These are phyloP conservation scores for Rallus limicola DNA, from an alignment of 2,113 vertebrate species.

Conservation along the genomic window DNA sequence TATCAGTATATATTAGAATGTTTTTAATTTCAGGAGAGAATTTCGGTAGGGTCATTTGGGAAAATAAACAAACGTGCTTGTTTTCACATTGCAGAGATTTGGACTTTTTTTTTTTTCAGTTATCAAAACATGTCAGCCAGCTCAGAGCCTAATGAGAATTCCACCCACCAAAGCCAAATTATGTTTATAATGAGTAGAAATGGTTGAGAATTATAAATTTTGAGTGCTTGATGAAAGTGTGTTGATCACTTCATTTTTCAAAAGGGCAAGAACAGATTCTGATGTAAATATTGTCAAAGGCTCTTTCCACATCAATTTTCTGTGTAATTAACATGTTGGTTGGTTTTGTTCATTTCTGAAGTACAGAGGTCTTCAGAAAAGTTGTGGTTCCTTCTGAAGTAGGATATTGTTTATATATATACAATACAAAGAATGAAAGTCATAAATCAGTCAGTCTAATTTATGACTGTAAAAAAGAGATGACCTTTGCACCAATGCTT, in stretches of 20 bases:
- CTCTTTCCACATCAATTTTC: not conserved
- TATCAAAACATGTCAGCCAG: not conserved
- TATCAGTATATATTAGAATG: not conserved
- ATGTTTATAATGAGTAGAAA: not conserved
- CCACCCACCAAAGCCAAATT: constrained; percentile 11
- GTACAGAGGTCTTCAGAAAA: not conserved
- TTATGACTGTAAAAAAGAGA: not conserved
- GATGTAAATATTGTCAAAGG: not conserved
- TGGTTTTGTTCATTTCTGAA: not conserved
- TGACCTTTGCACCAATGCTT: not conserved
- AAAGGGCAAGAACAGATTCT: not conserved
- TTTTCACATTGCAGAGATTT: constrained; percentile 24
- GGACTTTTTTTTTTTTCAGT: not conserved
- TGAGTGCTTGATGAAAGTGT: not conserved
- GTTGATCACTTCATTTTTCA: not conserved
- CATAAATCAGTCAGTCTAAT: not conserved
- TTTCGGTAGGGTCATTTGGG: not conserved
- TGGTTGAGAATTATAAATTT: not conserved
- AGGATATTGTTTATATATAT: not conserved
- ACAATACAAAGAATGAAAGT: not conserved
- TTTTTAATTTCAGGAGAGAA: not conserved
- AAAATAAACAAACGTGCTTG: not conserved
- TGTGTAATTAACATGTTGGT: not conserved
- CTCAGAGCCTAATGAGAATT: constrained; percentile 40
- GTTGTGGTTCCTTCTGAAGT: not conserved